Base-by-base conservation (phyloP, 1,140 invertebrate species). In the Leptinotarsa undecemlineata region DNA sequence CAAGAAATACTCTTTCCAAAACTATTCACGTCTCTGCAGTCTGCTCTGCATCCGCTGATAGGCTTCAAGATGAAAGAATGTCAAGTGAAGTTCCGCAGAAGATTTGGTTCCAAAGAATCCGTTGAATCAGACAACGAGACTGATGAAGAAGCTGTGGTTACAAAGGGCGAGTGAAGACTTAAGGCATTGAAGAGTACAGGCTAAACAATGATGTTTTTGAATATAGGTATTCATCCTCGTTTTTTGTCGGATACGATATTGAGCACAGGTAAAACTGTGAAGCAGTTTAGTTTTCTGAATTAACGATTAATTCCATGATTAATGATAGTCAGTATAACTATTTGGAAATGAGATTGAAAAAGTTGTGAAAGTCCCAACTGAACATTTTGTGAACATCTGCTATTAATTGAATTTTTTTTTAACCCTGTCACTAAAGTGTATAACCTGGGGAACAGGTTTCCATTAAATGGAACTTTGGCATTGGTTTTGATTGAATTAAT, bases 1-100 rank as follows among this genome's bases (percentile, higher is more conserved):
- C 93, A 94, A 77, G 93, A 95, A 84, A 87, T 93, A n/a, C 80
- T 91, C 2, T 93, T 92, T 82, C 93, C 93, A 0, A 87, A 88
- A 21, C 81, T 95, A 0, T 94, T 92, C 79, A 86, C 87, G 80
- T 93, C 91, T 64, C 81, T 95, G 23, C 87, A 89, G 62, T 88
- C 90, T 2, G 92, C 93, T 4, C 84, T 95, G 19, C 88, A 90
- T 79, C 93, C 93, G 1, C 83, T 95, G 61, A 91, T 94, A 81
- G 86, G 88, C 51, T 88, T 91, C 73, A 82, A 86, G 74, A 75
- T 82, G 63, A 87, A 86, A 51, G 88, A 88, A 14, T 82, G 87
- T 71, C 88, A 89, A 63, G 48, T 80, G n/a, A 80, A 77, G 21
- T 76, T 69, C 42, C 66, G 79, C 48, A 76, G 77, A 13, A 69